These are phyloP conservation scores for Zaprionus taronus DNA, from an alignment of 1,140 invertebrate species.

Conservation along the genomic window DNA sequence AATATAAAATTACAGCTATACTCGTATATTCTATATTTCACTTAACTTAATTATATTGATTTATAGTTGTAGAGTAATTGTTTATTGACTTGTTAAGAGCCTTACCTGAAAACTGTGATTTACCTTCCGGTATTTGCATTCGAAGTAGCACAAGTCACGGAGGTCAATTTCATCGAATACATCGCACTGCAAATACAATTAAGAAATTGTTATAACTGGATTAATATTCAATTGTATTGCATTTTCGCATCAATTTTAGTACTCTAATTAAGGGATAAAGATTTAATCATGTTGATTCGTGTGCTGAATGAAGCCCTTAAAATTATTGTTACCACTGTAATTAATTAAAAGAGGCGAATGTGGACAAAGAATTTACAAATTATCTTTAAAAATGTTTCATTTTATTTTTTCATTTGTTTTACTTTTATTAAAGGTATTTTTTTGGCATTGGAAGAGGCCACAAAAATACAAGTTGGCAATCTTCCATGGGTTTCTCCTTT, in stretches of 20 bases:
- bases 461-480: constrained; percentile 35
- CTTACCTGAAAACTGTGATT: constrained; percentile 95
- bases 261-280: not conserved
- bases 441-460: constrained; percentile 7
- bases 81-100: not conserved
- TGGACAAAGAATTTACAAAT: not conserved
- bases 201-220: not conserved
- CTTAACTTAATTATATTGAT: no score
- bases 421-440: constrained; percentile 1
- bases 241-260: not conserved
- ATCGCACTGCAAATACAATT: constrained; percentile 88
- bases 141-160: constrained; percentile 92
- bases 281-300: not conserved
- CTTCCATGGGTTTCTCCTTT: constrained; percentile 31
- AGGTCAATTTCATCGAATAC: constrained; percentile 95
- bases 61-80: no score
- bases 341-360: not conserved
- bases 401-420: constrained; percentile 24
- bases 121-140: constrained; percentile 93
- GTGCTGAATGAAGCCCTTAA: not conserved
- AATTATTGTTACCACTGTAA: not conserved
- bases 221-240: constrained; percentile 1
- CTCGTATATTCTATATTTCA: no score
- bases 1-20: no score
- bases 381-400: not conserved